These are phyloP conservation scores for Monochamus alternatus DNA, from an alignment of 2,888 invertebrate species.

Conservation along the genomic window DNA sequence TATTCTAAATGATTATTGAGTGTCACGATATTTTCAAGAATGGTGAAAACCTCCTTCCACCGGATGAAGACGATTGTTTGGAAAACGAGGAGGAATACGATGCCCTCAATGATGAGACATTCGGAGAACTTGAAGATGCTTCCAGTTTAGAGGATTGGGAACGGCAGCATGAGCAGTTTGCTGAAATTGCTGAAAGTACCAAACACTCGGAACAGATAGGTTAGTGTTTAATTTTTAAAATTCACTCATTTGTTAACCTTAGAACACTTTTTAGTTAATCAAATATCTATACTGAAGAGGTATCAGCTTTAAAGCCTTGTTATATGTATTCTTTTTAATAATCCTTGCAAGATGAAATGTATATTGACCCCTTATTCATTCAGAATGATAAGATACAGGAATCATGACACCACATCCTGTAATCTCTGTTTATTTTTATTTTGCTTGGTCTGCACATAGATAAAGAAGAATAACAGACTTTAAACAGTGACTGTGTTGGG, in stretches of 20 bases:
- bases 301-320: too few relatives aligned
- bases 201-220: slow-evolving; percentile 66
- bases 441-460: neutral
- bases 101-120: slow-evolving; percentile 94
- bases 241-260: too few relatives aligned
- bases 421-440: neutral
- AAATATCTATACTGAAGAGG: too few relatives aligned
- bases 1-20: slow-evolving; percentile 17
- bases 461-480: neutral
- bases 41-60: slow-evolving; percentile 67
- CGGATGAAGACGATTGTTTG: slow-evolving; percentile 76
- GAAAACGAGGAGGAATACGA: slow-evolving; percentile 87
- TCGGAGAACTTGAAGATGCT: slow-evolving; percentile 82
- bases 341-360: neutral
- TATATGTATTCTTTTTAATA: neutral
- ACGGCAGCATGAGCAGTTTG: slow-evolving; percentile 80
- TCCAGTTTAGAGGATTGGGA: slow-evolving; percentile 79
- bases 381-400: neutral
- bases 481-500: neutral
- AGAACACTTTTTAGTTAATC: too few relatives aligned
- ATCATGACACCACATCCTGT: neutral
- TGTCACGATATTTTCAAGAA: slow-evolving; percentile 58
- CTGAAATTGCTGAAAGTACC: slow-evolving; percentile 75
- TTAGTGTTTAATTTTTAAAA: slow-evolving; percentile 37
- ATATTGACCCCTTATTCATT: neutral